Base-by-base conservation (phyloP, 2,797 vertebrate species). In the Lutjanus argentimaculatus region DNA sequence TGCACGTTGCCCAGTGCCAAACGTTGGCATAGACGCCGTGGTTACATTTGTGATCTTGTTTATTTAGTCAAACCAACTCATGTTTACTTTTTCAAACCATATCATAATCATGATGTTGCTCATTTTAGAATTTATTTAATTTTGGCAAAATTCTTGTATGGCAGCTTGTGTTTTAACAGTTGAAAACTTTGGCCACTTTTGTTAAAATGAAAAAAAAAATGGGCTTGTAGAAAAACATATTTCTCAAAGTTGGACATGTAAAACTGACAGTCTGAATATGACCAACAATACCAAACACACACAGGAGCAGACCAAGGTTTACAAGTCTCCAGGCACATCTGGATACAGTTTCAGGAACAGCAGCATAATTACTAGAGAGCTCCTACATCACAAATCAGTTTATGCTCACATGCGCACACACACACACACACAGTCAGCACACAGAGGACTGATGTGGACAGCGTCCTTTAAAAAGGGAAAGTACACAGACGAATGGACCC, bases 271-370 rank as follows among this genome's bases (percentile, higher is more conserved):
- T 64, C 53, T 61, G 58, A 75, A 15, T 46, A 48, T 76, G 72
- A 73, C 72, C 69, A 72, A 70, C 56, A 59, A 67, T n/a, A 52
- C 43, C 8, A n/a, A 70, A 73, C 49, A 73, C 59, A 64, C 36
- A 55, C n/a, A 55, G 48, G 15, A 57, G 49, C 36, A 19, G 9
- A 62, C 40, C 8, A 2, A 16, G 40, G 55, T 67, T 79, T 56
- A 70, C 14, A 57, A 46, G 67, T 52, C 53, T 82, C 49, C 25
- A 30, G 16, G 67, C 67, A 89, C 87, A 89, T 86, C 81, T 91
- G 87, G 83, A 83, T 80, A 57, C 59, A 78, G 71, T 90, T 86
- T 80, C 53, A 68, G 63, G 53, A 72, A 69, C 80, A 82, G 79
- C 59, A 67, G 83, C 57, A 56, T 75, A 85, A 66, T 67, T 68